Evolutionary conservation across 2,113 vertebrate species (phyloP).

Genomic region (Elachura formosa): DNA sequence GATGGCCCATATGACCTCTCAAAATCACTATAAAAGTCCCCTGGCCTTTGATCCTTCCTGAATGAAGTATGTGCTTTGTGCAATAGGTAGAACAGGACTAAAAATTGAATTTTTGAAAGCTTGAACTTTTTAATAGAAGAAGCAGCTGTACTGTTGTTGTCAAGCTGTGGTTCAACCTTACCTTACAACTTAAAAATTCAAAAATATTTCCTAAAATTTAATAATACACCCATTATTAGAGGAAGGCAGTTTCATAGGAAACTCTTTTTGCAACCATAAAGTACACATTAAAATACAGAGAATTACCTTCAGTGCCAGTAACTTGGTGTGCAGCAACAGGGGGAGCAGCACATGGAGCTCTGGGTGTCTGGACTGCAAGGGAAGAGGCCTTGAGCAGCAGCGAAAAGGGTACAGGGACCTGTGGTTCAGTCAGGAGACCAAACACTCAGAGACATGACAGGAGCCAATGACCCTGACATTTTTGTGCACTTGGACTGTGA

Average conservation of each 20-base stretch:
- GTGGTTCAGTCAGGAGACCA: neutral
- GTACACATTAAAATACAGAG: neutral
- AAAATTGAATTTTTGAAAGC: neutral
- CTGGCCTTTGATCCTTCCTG: neutral
- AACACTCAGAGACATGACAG: neutral
- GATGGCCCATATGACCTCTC: neutral
- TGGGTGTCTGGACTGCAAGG: accelerated
- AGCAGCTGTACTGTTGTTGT: neutral
- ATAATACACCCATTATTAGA: neutral
- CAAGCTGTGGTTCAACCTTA: neutral
- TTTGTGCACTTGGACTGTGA: neutral
- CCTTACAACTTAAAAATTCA: neutral
- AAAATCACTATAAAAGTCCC: neutral
- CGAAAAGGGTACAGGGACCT: neutral
- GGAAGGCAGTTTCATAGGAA: neutral
- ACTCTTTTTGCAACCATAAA: neutral
- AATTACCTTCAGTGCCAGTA: neutral
- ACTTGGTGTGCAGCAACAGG: accelerated
- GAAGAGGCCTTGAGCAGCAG: neutral
- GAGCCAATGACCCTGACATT: neutral
- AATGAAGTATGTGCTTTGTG: neutral
- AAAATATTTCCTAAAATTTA: neutral
- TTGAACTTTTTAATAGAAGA: neutral
- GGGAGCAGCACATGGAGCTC: neutral
- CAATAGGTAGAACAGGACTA: neutral